Evolutionary conservation across 1,140 invertebrate genomes (phyloP).

Genomic region (Lineus longissimus): DNA sequence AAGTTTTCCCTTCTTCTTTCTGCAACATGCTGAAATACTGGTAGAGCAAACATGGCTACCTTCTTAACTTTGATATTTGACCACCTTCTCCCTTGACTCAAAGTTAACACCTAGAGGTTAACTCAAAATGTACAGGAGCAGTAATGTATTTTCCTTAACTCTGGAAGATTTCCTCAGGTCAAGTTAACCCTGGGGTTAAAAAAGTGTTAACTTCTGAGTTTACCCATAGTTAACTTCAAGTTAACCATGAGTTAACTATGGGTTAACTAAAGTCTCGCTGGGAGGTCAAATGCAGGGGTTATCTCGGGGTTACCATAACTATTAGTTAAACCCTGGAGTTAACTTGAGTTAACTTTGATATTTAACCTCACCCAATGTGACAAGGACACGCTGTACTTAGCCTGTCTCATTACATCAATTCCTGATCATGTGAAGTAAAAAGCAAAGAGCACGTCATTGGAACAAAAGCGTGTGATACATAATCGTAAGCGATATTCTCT

Average conservation of each 20-base stretch:
- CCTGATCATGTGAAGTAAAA: no score
- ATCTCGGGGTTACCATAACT: constrained; percentile 5
- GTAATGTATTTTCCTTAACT: neutral
- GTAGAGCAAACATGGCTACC: constrained; percentile 5
- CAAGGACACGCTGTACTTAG: no score
- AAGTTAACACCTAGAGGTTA: constrained; percentile 1
- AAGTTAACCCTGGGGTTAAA: neutral
- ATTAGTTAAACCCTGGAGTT: neutral
- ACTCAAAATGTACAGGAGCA: neutral
- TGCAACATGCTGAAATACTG: neutral
- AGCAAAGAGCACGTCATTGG: no score
- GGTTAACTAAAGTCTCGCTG: neutral
- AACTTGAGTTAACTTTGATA: constrained; percentile 3
- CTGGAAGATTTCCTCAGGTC: neutral
- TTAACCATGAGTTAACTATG: neutral
- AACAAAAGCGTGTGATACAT: no score
- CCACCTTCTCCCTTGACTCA: neutral
- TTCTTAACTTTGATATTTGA: constrained; percentile 3
- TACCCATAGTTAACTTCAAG: neutral
- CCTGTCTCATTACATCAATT: no score
- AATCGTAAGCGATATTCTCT: no score
- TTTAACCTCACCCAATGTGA: no score
- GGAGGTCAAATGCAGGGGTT: neutral
- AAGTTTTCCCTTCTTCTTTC: constrained; percentile 1
- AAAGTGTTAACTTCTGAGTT: no score